Evolutionary conservation across 92 coral and sea anemone species (phyloP).

Genomic region (Pocillopora meandrina): DNA sequence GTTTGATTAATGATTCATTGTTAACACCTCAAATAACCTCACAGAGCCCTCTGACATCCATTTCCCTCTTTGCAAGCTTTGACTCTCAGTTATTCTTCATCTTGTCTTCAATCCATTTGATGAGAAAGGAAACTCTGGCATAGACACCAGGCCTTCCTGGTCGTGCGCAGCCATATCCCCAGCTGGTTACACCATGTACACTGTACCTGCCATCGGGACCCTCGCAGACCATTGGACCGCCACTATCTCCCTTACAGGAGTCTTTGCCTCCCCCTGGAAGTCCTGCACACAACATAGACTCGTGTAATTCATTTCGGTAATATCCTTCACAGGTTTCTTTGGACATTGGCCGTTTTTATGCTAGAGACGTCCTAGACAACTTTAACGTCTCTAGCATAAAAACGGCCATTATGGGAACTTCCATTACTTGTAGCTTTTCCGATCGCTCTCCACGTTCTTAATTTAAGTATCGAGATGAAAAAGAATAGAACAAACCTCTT

Average conservation of each 20-base stretch:
- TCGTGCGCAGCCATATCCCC: conserved; percentile 42
- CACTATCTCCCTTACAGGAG: conserved; percentile 49
- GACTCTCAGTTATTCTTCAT: conserved; percentile 6
- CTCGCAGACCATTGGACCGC: conserved; percentile 45
- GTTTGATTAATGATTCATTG: neutral
- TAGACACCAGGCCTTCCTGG: conserved; percentile 28
- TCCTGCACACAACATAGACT: conserved; percentile 51
- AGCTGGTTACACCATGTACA: conserved; percentile 46
- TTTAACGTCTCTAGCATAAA: no score
- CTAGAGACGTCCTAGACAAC: no score
- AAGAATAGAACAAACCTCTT: no score
- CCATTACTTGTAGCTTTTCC: conserved; percentile 11
- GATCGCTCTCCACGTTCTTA: conserved; percentile 3
- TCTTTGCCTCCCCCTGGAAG: conserved; percentile 27
- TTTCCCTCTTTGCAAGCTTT: neutral
- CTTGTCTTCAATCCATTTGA: conserved; percentile 13
- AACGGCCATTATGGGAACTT: conserved; percentile 39
- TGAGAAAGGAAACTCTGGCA: conserved; percentile 17
- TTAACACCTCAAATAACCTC: neutral
- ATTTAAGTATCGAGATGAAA: no score
- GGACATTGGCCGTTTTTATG: no score
- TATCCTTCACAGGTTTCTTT: conserved; percentile 16
- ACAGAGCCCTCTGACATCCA: conserved; percentile 14
- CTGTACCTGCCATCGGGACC: conserved; percentile 3
- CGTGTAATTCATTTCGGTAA: neutral